phyloP scores from a whole-genome alignment of 1,140 invertebrate genomes.

The Musca vetustissima region DNA sequence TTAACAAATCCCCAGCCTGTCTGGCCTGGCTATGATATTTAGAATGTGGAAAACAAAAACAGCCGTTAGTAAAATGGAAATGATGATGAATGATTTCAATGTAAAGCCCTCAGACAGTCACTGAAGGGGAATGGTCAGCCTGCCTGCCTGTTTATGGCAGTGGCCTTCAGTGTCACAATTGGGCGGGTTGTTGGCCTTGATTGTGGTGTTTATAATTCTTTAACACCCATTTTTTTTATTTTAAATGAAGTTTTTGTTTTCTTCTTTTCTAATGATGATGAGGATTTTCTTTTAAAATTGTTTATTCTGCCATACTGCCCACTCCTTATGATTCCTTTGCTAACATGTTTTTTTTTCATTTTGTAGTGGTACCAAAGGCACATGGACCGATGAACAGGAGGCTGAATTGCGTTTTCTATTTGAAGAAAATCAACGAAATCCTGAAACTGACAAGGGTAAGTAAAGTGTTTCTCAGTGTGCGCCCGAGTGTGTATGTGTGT shows the following conservation, averaged over 20 bases:
- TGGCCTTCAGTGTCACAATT: too few species aligned
- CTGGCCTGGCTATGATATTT: too few species aligned
- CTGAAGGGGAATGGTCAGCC: too few species aligned
- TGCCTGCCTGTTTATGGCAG: too few species aligned
- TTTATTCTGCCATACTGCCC: background rate
- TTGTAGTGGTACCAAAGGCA: slow-evolving; percentile 49
- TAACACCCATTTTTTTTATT: background rate
- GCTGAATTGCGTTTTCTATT: slow-evolving; percentile 78
- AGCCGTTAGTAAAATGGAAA: slow-evolving; percentile 11
- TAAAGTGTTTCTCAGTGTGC: slow-evolving; percentile 5
- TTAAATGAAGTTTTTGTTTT: background rate
- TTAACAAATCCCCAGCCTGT: too few species aligned
- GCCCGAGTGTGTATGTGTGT: background rate
- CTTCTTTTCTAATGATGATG: slow-evolving; percentile 3
- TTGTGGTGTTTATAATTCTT: background rate
- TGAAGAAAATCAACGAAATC: slow-evolving; percentile 79
- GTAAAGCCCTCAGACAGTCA: background rate
- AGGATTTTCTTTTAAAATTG: slow-evolving; percentile 20
- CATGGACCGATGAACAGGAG: slow-evolving; percentile 86
- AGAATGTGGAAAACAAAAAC: background rate
- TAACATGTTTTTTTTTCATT: background rate
- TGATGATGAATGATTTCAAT: slow-evolving; percentile 21
- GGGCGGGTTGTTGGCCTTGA: too few species aligned
- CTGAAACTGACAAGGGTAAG: slow-evolving; percentile 63
- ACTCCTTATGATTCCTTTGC: background rate